Conservation (phyloP, 2,113 vertebrate genomes). For the Leuciscus idus region DNA sequence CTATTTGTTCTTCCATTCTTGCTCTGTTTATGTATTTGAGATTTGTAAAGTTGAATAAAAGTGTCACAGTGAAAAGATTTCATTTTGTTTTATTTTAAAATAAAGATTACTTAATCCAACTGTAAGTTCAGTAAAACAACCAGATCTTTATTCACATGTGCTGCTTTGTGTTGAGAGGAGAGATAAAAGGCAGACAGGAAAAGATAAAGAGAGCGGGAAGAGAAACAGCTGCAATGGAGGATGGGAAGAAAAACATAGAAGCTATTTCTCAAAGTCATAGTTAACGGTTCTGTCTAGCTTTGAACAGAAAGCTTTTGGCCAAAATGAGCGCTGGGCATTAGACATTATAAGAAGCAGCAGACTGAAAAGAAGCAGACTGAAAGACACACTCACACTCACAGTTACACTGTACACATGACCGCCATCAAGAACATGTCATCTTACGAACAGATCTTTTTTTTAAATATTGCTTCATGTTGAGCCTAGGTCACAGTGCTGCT, state of each 20-base stretch:
- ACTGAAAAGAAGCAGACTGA: slow-evolving; percentile 45
- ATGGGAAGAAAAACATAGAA: background rate
- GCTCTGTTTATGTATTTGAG: background rate
- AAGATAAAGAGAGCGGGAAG: slow-evolving; percentile 6
- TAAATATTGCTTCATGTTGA: slow-evolving; percentile 36
- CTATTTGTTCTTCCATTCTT: background rate
- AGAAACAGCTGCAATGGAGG: background rate
- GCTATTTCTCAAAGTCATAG: slow-evolving; percentile 32
- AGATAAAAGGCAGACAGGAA: slow-evolving; percentile 7
- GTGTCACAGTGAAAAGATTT: slow-evolving; percentile 64
- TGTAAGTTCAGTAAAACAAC: slow-evolving; percentile 38
- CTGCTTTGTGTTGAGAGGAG: slow-evolving; percentile 19
- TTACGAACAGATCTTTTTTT: slow-evolving; percentile 42
- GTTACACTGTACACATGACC: slow-evolving; percentile 61
- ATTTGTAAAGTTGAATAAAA: slow-evolving; percentile 69
- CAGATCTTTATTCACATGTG: slow-evolving; percentile 40
- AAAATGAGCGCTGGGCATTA: slow-evolving; percentile 36
- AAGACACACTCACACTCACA: slow-evolving; percentile 42
- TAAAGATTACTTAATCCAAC: slow-evolving; percentile 57
- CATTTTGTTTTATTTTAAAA: slow-evolving; percentile 52
- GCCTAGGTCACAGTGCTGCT: slow-evolving; percentile 17
- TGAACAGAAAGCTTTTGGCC: slow-evolving; percentile 51
- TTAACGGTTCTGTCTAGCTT: slow-evolving; percentile 20
- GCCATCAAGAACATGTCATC: slow-evolving; percentile 24
- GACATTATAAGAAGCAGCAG: slow-evolving; percentile 46